phyloP scores from a whole-genome alignment of 2,113 vertebrate genomes.

The Willisornis vidua region DNA sequence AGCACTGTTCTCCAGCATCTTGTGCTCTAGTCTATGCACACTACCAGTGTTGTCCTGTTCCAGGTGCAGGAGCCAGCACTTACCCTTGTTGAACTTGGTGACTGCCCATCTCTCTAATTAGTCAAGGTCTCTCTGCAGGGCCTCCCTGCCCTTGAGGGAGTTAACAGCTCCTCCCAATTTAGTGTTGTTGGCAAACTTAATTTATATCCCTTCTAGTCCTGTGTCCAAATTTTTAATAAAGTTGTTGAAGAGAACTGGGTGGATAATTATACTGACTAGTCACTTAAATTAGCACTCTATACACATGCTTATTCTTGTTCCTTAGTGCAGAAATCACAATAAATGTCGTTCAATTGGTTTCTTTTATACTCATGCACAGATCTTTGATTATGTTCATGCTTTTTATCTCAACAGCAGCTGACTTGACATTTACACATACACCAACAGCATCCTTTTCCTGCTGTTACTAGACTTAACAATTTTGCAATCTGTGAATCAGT shows the following conservation, averaged over 20 bases:
- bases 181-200: not conserved
- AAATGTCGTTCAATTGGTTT: slow-evolving; percentile 52
- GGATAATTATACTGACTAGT: not conserved
- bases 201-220: not conserved
- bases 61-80: not conserved
- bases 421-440: slow-evolving; percentile 64
- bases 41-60: not conserved
- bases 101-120: not conserved
- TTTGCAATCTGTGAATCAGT: slow-evolving; percentile 24
- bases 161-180: not conserved
- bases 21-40: fast-evolving
- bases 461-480: slow-evolving; percentile 33
- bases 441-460: slow-evolving; percentile 14
- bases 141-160: not conserved
- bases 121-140: not conserved
- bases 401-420: slow-evolving; percentile 11
- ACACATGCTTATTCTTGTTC: not conserved
- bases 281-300: not conserved
- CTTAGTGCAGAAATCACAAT: not conserved
- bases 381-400: slow-evolving; percentile 19
- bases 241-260: not conserved
- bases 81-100: not conserved
- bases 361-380: slow-evolving; percentile 18
- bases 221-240: not conserved
- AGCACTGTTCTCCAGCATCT: not conserved